Evolutionary conservation across 2,113 vertebrate species (phyloP).

Genomic region (Daubentonia madagascariensis): DNA sequence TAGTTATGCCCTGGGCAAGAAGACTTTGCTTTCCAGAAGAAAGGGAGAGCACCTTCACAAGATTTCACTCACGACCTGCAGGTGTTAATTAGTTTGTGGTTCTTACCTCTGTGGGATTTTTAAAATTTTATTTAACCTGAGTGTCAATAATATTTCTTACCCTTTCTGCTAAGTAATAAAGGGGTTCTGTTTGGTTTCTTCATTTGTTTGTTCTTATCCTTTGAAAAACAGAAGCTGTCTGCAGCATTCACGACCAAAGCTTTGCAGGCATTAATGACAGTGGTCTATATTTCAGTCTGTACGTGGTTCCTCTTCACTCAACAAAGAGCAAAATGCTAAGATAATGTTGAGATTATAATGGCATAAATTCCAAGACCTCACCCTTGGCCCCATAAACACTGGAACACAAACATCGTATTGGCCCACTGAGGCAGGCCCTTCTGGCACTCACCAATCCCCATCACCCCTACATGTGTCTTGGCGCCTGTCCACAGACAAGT

Average conservation of each 20-base stretch:
- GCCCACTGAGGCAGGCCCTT: conserved; percentile 27
- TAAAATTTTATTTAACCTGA: not conserved
- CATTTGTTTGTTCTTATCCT: not conserved
- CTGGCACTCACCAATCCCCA: conserved; percentile 47
- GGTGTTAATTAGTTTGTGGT: not conserved
- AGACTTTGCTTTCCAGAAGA: not conserved
- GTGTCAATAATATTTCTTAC: not conserved
- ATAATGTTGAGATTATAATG: conserved; percentile 58
- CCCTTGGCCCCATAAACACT: conserved; percentile 35
- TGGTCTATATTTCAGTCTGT: conserved; percentile 49
- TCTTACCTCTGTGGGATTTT: not conserved
- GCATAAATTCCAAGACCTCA: conserved; percentile 43
- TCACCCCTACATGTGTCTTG: conserved; percentile 42
- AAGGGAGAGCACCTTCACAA: not conserved
- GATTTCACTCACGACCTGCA: not conserved
- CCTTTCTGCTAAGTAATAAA: not conserved
- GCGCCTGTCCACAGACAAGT: conserved; percentile 38
- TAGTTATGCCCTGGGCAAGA: not conserved
- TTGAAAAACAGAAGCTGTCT: conserved; percentile 43
- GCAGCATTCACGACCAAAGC: not conserved
- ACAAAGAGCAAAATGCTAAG: not conserved
- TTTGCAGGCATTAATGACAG: conserved; percentile 6
- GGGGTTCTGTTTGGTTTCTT: not conserved
- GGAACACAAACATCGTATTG: conserved; percentile 40
- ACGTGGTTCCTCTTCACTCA: not conserved